A percentile compares a stretch with the other conserved stretches of the same genome.
These are phyloP conservation scores for Macaria liturata DNA, from an alignment of 2,888 invertebrate genomes.

Conservation along the genomic window DNA sequence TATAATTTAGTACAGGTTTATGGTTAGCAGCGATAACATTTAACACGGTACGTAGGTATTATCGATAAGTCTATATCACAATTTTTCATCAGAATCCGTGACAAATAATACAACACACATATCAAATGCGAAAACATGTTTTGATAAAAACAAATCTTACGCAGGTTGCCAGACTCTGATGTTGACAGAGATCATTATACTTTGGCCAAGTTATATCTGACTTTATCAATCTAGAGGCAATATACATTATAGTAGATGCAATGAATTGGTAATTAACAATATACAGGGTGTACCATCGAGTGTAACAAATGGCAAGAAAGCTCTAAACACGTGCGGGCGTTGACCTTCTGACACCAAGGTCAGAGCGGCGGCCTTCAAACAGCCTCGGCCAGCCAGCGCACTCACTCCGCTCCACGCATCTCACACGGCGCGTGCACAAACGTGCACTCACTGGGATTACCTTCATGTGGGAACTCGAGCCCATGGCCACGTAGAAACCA, in stretches of 20 bases:
- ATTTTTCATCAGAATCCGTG: slow-evolving; percentile 4
- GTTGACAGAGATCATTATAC: too few species aligned
- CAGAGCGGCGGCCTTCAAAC: slow-evolving; percentile 80
- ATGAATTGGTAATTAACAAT: too few species aligned
- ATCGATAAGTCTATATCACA: slow-evolving; percentile 13
- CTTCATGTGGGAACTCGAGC: slow-evolving; percentile 70
- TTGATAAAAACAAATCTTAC: slow-evolving; percentile 6
- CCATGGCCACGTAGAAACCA: slow-evolving; percentile 75
- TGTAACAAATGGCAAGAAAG: slow-evolving; percentile 56
- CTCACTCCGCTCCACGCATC: slow-evolving; percentile 60
- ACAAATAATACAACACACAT: neutral
- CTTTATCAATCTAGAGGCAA: too few species aligned
- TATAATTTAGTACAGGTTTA: slow-evolving; percentile 1
- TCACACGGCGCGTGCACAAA: slow-evolving; percentile 55
- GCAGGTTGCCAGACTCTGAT: neutral
- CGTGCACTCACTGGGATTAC: slow-evolving; percentile 68
- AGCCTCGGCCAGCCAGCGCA: slow-evolving; percentile 72
- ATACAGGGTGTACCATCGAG: neutral
- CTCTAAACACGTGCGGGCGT: slow-evolving; percentile 73
- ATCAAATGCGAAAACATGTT: slow-evolving; percentile 11
- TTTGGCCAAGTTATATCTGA: too few species aligned
- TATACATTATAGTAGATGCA: too few species aligned
- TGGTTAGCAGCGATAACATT: slow-evolving; percentile 3
- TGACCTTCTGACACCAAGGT: slow-evolving; percentile 81
- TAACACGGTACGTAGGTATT: neutral